phyloP scores from a whole-genome alignment of 2,888 invertebrate species.

The Rhamnusium bicolor region DNA sequence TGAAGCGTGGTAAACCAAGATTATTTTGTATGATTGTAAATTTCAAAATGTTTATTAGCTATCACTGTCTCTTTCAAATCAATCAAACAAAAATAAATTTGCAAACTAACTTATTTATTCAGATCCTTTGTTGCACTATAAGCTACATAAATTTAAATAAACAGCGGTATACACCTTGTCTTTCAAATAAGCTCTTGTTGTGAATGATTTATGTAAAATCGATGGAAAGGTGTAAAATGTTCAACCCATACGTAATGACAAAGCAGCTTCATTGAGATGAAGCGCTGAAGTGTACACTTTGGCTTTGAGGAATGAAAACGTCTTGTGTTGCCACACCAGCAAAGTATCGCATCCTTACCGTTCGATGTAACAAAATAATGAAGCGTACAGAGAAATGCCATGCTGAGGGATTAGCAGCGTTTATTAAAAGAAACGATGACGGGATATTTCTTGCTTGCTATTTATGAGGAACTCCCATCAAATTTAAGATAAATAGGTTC shows the following conservation, averaged over 20 bases:
- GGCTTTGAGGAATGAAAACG: slow-evolving; percentile 44
- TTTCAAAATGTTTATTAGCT: too few species aligned
- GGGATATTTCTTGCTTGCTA: slow-evolving; percentile 7
- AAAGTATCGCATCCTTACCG: neutral
- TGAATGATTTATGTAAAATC: slow-evolving; percentile 29
- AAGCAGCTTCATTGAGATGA: slow-evolving; percentile 49
- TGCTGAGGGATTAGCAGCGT: slow-evolving; percentile 30
- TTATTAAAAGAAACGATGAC: slow-evolving; percentile 28
- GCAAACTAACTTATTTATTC: neutral
- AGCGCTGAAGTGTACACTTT: slow-evolving; percentile 43
- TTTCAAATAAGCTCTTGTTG: slow-evolving; percentile 1
- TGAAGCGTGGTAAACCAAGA: too few species aligned
- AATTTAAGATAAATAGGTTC: slow-evolving; percentile 29
- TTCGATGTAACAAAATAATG: slow-evolving; percentile 23
- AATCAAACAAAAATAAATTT: neutral
- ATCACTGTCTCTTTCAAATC: too few species aligned
- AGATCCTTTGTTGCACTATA: neutral
- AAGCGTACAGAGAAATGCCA: slow-evolving; percentile 12
- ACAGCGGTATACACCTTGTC: slow-evolving; percentile 26
- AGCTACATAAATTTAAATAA: slow-evolving; percentile 27
- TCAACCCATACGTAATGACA: slow-evolving; percentile 39
- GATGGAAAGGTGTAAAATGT: slow-evolving; percentile 21
- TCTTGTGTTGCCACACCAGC: slow-evolving; percentile 7
- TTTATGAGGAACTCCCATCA: slow-evolving; percentile 20
- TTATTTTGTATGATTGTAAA: too few species aligned